A percentile compares a stretch with the other conserved stretches of the same genome.
phyloP scores from a whole-genome alignment of 1,140 invertebrate genomes.

The Drosophila erecta region DNA sequence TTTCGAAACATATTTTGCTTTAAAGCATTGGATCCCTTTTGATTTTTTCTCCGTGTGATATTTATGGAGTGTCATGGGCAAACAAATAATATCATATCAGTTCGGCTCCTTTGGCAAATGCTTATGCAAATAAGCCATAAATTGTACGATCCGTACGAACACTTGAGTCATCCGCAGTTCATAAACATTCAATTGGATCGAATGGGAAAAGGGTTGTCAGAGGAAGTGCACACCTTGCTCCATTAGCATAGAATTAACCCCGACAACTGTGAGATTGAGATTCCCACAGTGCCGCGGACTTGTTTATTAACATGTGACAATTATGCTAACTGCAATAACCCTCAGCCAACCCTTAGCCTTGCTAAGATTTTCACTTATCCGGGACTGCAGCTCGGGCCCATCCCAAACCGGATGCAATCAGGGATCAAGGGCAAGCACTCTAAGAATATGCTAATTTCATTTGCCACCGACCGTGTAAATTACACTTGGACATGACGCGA shows the following conservation, averaged over 20 bases:
- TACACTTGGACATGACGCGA: conserved; percentile 55
- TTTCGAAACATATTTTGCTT: no score
- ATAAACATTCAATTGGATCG: conserved; percentile 49
- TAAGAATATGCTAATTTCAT: conserved; percentile 64
- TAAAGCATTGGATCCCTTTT: background rate
- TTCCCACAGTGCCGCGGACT: conserved; percentile 63
- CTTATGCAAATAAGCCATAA: conserved; percentile 56
- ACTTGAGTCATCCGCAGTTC: conserved; percentile 69
- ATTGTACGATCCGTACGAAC: conserved; percentile 30
- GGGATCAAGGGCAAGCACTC: conserved; percentile 45
- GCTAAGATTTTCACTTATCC: conserved; percentile 48
- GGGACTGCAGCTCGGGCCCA: conserved; percentile 30
- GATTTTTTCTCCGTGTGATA: conserved; percentile 1
- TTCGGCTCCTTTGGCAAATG: conserved; percentile 58
- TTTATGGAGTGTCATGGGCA: conserved; percentile 37
- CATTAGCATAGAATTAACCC: conserved; percentile 76
- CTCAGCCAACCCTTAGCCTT: conserved; percentile 21
- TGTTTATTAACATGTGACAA: conserved; percentile 78
- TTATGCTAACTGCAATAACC: conserved; percentile 61
- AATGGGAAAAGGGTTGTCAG: conserved; percentile 46
- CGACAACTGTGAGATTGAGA: conserved; percentile 9
- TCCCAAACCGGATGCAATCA: conserved; percentile 53
- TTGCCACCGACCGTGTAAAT: conserved; percentile 55
- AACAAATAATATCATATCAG: conserved; percentile 61
- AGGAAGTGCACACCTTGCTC: conserved; percentile 77